Conservation (phyloP, 2,888 invertebrate species). For the Sialis fuliginosa region DNA sequence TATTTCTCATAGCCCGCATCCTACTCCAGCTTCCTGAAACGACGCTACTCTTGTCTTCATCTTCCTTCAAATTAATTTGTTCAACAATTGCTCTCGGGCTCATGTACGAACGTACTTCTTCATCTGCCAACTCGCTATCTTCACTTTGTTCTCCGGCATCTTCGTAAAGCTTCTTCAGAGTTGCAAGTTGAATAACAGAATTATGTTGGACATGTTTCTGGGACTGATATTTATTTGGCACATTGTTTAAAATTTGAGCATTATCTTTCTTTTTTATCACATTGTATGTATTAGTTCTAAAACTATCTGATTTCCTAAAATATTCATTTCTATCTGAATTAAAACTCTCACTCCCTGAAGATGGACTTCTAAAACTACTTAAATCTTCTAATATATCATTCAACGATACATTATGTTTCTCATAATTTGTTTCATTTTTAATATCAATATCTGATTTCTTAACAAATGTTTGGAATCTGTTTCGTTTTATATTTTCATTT, state of each 20-base stretch:
- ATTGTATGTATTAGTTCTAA: constrained; percentile 4
- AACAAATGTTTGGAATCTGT: too few relatives aligned
- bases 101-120: constrained; percentile 40
- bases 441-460: too few relatives aligned
- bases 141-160: constrained; percentile 28
- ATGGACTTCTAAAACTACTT: too few relatives aligned
- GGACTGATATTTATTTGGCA: constrained; percentile 9
- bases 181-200: constrained; percentile 18
- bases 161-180: constrained; percentile 22
- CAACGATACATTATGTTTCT: neutral
- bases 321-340: constrained; percentile 5
- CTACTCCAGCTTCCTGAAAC: constrained; percentile 38
- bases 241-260: constrained; percentile 4
- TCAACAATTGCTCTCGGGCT: constrained; percentile 15
- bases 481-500: constrained; percentile 13
- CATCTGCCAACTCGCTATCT: constrained; percentile 32
- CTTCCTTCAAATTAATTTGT: constrained; percentile 9
- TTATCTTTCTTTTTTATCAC: neutral
- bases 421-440: neutral
- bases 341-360: too few relatives aligned
- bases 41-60: constrained; percentile 22
- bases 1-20: constrained; percentile 29
- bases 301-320: neutral
- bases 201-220: constrained; percentile 7
- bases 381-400: too few relatives aligned